Evolutionary conservation across 2,113 vertebrate species (phyloP).

Genomic region (Pollimyrus isidori): DNA sequence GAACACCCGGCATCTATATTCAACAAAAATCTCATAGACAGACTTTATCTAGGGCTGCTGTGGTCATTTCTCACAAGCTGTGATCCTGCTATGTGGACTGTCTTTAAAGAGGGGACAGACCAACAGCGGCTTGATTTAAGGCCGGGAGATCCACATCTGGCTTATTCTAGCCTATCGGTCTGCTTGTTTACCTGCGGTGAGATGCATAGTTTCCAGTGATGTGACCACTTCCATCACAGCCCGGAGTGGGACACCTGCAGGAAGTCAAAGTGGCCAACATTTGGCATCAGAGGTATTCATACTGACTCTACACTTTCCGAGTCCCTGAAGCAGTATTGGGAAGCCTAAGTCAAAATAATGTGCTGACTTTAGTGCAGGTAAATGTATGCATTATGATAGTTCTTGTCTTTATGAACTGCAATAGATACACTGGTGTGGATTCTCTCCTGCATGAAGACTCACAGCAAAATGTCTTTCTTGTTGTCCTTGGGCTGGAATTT

Average conservation of each 20-base stretch:
- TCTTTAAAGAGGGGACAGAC: background rate
- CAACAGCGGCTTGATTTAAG: background rate
- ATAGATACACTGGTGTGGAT: background rate
- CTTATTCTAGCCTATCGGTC: background rate
- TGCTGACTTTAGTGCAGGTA: background rate
- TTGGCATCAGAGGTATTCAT: background rate
- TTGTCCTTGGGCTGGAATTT: conserved; percentile 92
- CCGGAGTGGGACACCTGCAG: conserved; percentile 89
- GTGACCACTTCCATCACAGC: conserved; percentile 97
- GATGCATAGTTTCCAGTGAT: conserved; percentile 98
- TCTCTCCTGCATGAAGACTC: conserved; percentile 43
- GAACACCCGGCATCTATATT: background rate
- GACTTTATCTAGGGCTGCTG: background rate
- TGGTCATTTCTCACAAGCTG: background rate
- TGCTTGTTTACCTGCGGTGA: conserved; percentile 83
- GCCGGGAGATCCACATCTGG: background rate
- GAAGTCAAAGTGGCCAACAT: conserved; percentile 21
- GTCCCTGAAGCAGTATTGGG: background rate
- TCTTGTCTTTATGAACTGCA: background rate
- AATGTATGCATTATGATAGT: background rate
- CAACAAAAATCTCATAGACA: background rate
- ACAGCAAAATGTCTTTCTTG: conserved; percentile 96
- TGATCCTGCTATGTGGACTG: background rate
- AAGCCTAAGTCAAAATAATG: background rate
- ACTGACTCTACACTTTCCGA: background rate